A percentile compares a stretch with the other conserved stretches of the same genome.
phyloP scores from a whole-genome alignment of 2,888 invertebrate genomes.

The Drosophila nr. medialis region DNA sequence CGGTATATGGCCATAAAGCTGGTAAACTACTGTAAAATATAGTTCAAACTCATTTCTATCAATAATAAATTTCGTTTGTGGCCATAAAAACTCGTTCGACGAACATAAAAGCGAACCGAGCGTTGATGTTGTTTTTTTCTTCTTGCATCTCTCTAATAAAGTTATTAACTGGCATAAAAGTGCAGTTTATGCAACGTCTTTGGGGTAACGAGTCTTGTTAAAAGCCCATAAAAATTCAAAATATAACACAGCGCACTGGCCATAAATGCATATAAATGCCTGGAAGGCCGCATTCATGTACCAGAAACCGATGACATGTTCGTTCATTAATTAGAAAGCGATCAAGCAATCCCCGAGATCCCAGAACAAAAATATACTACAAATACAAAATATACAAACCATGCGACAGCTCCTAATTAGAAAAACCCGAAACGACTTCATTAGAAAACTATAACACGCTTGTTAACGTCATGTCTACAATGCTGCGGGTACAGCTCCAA shows the following conservation, averaged over 20 bases:
- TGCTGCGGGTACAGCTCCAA: slow-evolving; percentile 65
- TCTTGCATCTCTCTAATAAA: slow-evolving; percentile 61
- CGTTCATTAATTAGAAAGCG: slow-evolving; percentile 79
- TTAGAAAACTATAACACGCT: slow-evolving; percentile 79
- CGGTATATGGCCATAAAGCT: slow-evolving; percentile 73
- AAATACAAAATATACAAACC: slow-evolving; percentile 18
- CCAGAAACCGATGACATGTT: slow-evolving; percentile 66
- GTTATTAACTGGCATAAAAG: slow-evolving; percentile 74
- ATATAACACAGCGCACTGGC: slow-evolving; percentile 61
- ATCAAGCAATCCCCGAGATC: slow-evolving; percentile 16
- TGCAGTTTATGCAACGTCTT: slow-evolving; percentile 61
- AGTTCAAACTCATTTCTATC: slow-evolving; percentile 75
- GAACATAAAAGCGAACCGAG: slow-evolving; percentile 47
- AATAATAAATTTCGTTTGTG: slow-evolving; percentile 68
- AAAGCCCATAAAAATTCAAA: slow-evolving; percentile 74
- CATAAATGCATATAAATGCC: slow-evolving; percentile 75
- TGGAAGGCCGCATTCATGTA: slow-evolving; percentile 43
- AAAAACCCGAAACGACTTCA: slow-evolving; percentile 72
- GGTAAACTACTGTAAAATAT: slow-evolving; percentile 78
- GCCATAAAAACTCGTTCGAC: slow-evolving; percentile 65
- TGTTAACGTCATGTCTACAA: slow-evolving; percentile 72
- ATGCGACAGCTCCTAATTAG: slow-evolving; percentile 70
- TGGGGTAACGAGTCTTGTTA: slow-evolving; percentile 63
- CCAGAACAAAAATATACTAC: background rate
- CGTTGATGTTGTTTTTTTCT: slow-evolving; percentile 1